These are phyloP conservation scores for Catharus minimus DNA, from an alignment of 2,113 vertebrate species.

Conservation along the genomic window DNA sequence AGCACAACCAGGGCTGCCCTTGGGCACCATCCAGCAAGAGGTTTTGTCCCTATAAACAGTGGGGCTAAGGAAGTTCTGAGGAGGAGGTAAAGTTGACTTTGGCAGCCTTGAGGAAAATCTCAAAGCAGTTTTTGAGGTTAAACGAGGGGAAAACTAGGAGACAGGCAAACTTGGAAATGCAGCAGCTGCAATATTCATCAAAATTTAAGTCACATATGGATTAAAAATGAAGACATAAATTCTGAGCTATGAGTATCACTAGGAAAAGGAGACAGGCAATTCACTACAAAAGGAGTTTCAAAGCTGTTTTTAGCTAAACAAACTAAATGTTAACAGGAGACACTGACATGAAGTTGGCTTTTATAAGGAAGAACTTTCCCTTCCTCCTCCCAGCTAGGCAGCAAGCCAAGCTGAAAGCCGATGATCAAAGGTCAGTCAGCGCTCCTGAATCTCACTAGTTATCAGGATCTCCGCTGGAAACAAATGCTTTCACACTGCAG, in stretches of 20 bases:
- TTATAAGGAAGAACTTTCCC: slow-evolving; percentile 36
- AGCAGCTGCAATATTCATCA: not conserved
- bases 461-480: slow-evolving; percentile 35
- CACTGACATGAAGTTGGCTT: slow-evolving; percentile 33
- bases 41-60: not conserved
- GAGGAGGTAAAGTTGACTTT: not conserved
- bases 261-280: not conserved
- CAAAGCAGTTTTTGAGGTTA: not conserved
- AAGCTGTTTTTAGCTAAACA: slow-evolving; percentile 5
- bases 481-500: slow-evolving; percentile 38
- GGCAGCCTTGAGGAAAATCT: not conserved
- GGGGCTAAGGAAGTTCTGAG: not conserved
- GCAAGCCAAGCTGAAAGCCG: slow-evolving; percentile 17
- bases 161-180: not conserved
- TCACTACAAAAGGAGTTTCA: not conserved
- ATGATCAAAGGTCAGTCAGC: slow-evolving; percentile 52
- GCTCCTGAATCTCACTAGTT: slow-evolving; percentile 33
- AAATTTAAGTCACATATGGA: slow-evolving; percentile 38
- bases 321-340: slow-evolving; percentile 23
- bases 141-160: not conserved
- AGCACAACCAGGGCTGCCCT: not conserved
- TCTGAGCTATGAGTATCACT: not conserved
- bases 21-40: not conserved
- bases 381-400: slow-evolving; percentile 15
- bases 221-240: slow-evolving; percentile 15